These are phyloP conservation scores for Xanthorhoe spadicearia DNA, from an alignment of 2,888 invertebrate genomes.

Conservation along the genomic window DNA sequence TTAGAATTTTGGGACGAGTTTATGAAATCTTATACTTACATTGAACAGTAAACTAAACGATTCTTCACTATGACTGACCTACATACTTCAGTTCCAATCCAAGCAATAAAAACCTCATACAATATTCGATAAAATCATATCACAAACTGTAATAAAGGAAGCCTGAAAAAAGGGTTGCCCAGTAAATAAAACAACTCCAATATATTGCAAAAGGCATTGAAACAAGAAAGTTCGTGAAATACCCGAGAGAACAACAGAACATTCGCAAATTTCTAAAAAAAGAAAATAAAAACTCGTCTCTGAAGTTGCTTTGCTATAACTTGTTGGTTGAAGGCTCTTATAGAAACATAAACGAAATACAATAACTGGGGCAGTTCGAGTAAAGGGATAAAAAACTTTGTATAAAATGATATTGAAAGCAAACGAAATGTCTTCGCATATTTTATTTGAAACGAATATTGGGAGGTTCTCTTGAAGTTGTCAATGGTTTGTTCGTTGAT, in stretches of 20 bases:
- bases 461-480: not conserved
- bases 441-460: constrained; percentile 34
- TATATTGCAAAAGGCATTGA: constrained; percentile 62
- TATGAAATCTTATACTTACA: no score
- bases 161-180: constrained; percentile 39
- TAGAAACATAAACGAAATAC: constrained; percentile 63
- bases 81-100: constrained; percentile 6
- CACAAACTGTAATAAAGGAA: constrained; percentile 30
- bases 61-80: not conserved
- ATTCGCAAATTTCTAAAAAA: constrained; percentile 67
- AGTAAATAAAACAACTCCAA: constrained; percentile 63
- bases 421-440: constrained; percentile 42
- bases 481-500: not conserved
- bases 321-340: constrained; percentile 65
- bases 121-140: constrained; percentile 33
- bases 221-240: constrained; percentile 66
- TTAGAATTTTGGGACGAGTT: not conserved
- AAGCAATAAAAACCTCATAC: constrained; percentile 19
- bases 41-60: not conserved
- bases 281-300: constrained; percentile 61
- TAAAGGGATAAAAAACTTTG: constrained; percentile 53
- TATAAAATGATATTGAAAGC: constrained; percentile 42
- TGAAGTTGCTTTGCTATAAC: constrained; percentile 61
- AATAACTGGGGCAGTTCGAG: constrained; percentile 56
- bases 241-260: constrained; percentile 63